Conservation (phyloP, 2,888 invertebrate species). For the Drosophila seclusa region DNA sequence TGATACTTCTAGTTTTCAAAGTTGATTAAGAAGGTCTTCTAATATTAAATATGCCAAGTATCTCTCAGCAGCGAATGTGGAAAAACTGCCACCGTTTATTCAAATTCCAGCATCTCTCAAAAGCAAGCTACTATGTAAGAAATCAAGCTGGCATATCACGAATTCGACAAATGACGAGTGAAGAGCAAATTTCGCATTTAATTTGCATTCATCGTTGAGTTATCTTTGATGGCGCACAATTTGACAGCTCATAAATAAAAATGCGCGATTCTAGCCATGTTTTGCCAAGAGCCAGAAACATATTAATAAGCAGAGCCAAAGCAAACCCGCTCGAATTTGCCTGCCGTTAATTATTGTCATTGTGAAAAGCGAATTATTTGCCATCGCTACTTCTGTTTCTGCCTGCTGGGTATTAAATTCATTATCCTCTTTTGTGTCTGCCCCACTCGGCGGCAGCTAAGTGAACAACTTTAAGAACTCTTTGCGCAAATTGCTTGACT, state of each 20-base stretch:
- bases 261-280: slow-evolving; percentile 12
- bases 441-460: neutral
- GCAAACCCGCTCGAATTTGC: slow-evolving; percentile 26
- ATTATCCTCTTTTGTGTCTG: slow-evolving; percentile 25
- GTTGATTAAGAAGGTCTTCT: neutral
- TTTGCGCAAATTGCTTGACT: neutral
- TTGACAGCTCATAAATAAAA: slow-evolving; percentile 70
- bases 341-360: slow-evolving; percentile 35
- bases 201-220: slow-evolving; percentile 48
- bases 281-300: neutral
- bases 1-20: neutral
- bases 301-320: slow-evolving; percentile 12
- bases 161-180: slow-evolving; percentile 28
- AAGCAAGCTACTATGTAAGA: no score
- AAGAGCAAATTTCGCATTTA: slow-evolving; percentile 54
- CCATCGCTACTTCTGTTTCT: neutral
- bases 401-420: slow-evolving; percentile 46
- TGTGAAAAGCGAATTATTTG: slow-evolving; percentile 10
- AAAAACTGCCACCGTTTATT: neutral
- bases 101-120: neutral
- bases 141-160: neutral
- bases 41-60: slow-evolving; percentile 2
- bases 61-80: neutral
- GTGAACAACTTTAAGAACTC: neutral
- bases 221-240: slow-evolving; percentile 63